These are phyloP conservation scores for Pemphigus obesinymphae DNA, from an alignment of 1,140 invertebrate species.

Conservation along the genomic window DNA sequence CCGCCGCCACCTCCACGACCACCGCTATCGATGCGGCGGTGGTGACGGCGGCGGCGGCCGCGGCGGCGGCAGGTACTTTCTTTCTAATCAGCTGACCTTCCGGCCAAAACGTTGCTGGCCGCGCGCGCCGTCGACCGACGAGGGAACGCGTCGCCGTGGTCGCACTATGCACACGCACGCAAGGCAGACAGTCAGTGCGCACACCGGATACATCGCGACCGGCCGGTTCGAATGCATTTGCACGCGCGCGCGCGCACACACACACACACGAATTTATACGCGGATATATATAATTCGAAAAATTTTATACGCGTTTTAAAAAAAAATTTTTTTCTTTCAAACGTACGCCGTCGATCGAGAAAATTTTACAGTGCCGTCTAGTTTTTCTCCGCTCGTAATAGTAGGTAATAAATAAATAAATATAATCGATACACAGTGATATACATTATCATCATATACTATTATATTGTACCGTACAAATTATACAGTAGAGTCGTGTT, in stretches of 20 bases:
- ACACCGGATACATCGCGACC: not conserved
- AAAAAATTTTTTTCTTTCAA: no score
- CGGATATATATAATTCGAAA: not conserved
- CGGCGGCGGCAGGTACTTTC: slow-evolving; percentile 22
- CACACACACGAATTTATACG: not conserved
- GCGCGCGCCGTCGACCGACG: not conserved
- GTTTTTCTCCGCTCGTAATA: not conserved
- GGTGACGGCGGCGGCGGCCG: no score
- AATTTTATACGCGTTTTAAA: no score
- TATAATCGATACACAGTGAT: no score
- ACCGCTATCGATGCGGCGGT: no score
- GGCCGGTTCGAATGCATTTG: not conserved
- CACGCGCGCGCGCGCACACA: not conserved
- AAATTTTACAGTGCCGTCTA: not conserved
- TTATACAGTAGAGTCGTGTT: no score
- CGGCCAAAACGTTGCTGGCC: slow-evolving; percentile 13
- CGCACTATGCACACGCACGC: not conserved
- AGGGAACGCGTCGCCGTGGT: not conserved
- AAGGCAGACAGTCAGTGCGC: slow-evolving; percentile 20
- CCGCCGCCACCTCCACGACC: no score
- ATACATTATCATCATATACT: no score
- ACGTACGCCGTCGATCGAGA: not conserved
- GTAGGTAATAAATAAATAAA: no score
- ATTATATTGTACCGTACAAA: no score
- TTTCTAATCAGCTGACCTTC: slow-evolving; percentile 42